Evolutionary conservation across 2,797 vertebrate genomes (phyloP), one percentile per base, ranked within the genome.

Genomic region (Gambelia wislizenii): DNA sequence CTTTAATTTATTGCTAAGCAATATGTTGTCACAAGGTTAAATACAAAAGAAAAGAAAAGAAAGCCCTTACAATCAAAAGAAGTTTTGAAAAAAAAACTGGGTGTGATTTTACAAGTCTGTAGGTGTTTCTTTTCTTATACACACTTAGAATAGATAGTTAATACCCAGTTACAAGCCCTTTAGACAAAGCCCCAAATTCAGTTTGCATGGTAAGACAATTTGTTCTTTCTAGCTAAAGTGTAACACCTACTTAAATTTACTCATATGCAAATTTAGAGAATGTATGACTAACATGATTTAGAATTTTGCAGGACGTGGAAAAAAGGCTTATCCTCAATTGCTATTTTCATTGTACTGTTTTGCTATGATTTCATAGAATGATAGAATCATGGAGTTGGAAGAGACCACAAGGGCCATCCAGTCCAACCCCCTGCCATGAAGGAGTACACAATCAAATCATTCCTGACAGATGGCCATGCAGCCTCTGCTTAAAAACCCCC

Each of bases 151-250:
- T 78, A 93, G 56, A 80, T 89, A 87, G 47, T 91, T 91, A 92
- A 95, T 95, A 94, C 90, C 72, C 91, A 64, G 84, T 59, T 91
- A 84, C 87, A 90, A 93, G 83, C 76, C 70, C 83, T 91, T 94
- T 89, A 94, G 91, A 94, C 61, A 91, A 96, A 96, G 93, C 93
- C 33, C 54, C 85, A 89, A 87, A 94, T 83, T 94, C 87, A 94
- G 94, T 96, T 94, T 95, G 82, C 92, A 90, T 92, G 83, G 91
- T 67, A 95, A 93, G 94, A 94, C 91, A 93, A 91, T 77, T 89
- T 94, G 89, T 92, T 95, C 92, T 91, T 93, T 79, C 90, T 92
- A 83, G 49, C 78, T 93, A 94, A 86, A 54, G 89, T 75, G 25
- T 56, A 95, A 95, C 93, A 91, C 92, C 94, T 72, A 95, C 95